phyloP scores from a whole-genome alignment of 2,113 vertebrate genomes.

The Sapajus apella region DNA sequence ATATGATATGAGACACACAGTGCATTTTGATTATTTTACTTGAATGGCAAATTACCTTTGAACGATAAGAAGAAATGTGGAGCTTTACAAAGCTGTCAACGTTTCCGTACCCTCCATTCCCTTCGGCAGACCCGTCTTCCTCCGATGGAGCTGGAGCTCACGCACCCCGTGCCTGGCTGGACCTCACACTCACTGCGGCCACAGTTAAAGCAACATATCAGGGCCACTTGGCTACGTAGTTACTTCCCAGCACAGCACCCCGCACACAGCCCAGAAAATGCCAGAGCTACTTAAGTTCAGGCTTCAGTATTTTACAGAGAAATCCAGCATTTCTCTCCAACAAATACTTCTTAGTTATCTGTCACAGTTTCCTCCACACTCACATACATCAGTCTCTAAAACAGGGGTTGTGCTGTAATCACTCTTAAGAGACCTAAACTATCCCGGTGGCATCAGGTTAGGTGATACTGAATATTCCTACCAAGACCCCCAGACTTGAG shows the following conservation, averaged over 20 bases:
- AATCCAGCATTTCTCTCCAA: not conserved
- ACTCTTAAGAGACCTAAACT: not conserved
- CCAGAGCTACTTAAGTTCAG: not conserved
- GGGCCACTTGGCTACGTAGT: not conserved
- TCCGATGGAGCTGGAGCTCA: not conserved
- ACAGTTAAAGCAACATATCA: not conserved
- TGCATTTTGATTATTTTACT: not conserved
- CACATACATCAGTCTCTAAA: not conserved
- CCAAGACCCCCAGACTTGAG: not conserved
- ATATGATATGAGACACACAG: not conserved
- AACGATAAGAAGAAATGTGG: not conserved
- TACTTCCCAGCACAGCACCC: not conserved
- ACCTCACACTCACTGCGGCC: not conserved
- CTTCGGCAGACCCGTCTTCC: not conserved
- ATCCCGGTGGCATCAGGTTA: not conserved
- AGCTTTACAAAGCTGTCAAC: not conserved
- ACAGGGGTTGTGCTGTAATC: not conserved
- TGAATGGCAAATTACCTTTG: not conserved
- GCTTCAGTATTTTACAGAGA: too few relatives aligned
- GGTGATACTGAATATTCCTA: not conserved
- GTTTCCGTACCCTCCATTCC: not conserved
- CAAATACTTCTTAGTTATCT: not conserved
- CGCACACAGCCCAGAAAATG: not conserved
- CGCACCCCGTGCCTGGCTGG: not conserved
- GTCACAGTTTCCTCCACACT: not conserved